Evolutionary conservation across 2,113 vertebrate genomes (phyloP), one percentile per base, ranked within the genome.

Genomic region (Rana temporaria): DNA sequence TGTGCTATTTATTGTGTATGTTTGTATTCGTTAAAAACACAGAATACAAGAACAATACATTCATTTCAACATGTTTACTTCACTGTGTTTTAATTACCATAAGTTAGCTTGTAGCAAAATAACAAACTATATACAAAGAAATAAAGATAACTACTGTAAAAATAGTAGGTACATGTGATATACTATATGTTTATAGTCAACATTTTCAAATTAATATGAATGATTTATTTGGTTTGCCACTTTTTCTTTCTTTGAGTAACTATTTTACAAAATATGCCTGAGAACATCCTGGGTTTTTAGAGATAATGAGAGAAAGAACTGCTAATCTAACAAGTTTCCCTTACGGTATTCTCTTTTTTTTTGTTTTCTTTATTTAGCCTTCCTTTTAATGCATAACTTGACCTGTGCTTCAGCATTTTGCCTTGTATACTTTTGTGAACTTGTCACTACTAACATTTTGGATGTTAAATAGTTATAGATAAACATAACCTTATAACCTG

Each of bases 381-480:
- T 92, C 84, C 85, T 89, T 90, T 87, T 87, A 84, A 79, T 81
- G 56, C 88, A 86, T 89, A 89, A 90, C 42, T 84, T 91, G 90
- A 90, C 86, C 78, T 85, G 86, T 85, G 87, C 55, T 87, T 90
- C 90, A 91, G 90, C 88, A 88, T 90, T 89, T 87, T 84, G 75
- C 86, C 91, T 89, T 92, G 89, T 90, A 86, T 71, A 32, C 85
- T 84, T 85, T 86, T 84, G 88, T 71, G 88, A 87, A 79, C 86
- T 89, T 89, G 89, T 91, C 91, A 92, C 88, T 85, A 90, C 82
- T 82, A 71, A 78, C 88, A 87, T 87, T 90, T 78, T 53, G 85
- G 79, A 87, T 89, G 66, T 86, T 86, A 72, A 71, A 84, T 87
- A 88, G 84, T 73, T 84, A 84, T 79, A 90, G 91, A 93, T 93